Percentiles rank a stretch among this genome's conserved stretches.
These are phyloP conservation scores for Apeltes quadracus DNA, from an alignment of 2,113 vertebrate species.

Conservation along the genomic window DNA sequence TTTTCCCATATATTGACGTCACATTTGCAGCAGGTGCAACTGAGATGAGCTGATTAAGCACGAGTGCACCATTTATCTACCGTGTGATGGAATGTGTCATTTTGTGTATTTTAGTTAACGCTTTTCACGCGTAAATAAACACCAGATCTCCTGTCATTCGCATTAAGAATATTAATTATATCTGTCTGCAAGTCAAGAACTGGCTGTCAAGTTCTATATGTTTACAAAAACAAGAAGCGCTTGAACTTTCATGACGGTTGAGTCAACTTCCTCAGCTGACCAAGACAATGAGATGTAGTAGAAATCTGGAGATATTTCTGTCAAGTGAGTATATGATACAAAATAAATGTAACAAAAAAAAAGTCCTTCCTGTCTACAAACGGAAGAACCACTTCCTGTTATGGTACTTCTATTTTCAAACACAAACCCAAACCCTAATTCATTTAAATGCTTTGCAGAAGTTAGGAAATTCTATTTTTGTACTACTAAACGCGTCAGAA, in stretches of 20 bases:
- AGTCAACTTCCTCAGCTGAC: background rate
- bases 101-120: no score
- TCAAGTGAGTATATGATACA: background rate
- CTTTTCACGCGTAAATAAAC: no score
- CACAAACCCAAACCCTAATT: no score
- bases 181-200: background rate
- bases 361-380: background rate
- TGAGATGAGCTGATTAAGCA: no score
- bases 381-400: background rate
- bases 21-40: no score
- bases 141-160: no score
- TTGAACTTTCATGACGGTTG: background rate
- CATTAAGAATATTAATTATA: no score
- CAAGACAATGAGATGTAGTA: background rate
- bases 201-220: background rate
- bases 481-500: background rate
- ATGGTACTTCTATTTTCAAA: background rate
- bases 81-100: no score
- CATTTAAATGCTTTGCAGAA: background rate
- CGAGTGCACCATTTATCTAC: no score
- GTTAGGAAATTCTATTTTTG: background rate
- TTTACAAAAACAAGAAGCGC: background rate
- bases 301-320: background rate
- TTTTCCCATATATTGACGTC: no score
- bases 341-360: background rate